Conservation (phyloP, 1,140 invertebrate genomes). For the Ceratosolen fusciceps region DNA sequence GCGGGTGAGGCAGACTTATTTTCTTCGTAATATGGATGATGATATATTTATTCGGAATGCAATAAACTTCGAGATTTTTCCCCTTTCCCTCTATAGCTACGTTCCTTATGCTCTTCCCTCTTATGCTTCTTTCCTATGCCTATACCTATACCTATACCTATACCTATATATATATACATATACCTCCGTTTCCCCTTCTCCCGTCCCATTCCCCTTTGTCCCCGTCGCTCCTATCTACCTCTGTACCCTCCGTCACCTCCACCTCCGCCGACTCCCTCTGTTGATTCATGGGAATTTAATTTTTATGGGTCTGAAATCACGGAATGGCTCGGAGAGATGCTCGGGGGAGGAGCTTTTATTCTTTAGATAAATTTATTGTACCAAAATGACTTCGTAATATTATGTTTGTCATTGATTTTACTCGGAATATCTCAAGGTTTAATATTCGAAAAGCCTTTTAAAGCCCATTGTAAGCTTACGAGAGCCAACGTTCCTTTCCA, state of each 20-base stretch:
- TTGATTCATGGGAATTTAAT: constrained; percentile 42
- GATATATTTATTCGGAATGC: constrained; percentile 44
- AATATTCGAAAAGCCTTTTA: not conserved
- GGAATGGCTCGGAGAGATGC: not conserved
- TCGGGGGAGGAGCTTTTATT: not conserved
- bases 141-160: too few species aligned
- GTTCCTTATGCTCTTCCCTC: too few species aligned
- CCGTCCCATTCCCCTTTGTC: too few species aligned
- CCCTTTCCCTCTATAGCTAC: not conserved
- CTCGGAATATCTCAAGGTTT: not conserved
- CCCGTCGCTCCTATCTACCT: not conserved
- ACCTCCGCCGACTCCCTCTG: not conserved
- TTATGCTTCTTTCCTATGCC: too few species aligned
- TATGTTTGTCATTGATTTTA: constrained; percentile 23
- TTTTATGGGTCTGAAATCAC: constrained; percentile 27
- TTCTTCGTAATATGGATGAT: constrained; percentile 39
- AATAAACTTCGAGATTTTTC: constrained; percentile 18
- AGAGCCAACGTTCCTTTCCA: not conserved
- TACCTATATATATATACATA: too few species aligned
- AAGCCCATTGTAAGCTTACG: not conserved
- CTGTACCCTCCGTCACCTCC: not conserved
- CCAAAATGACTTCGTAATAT: not conserved
- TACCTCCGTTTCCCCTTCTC: too few species aligned
- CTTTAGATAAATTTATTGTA: not conserved
- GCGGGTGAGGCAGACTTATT: constrained; percentile 31